Conservation (phyloP, 1,140 invertebrate species). For the Magallana angulata region DNA sequence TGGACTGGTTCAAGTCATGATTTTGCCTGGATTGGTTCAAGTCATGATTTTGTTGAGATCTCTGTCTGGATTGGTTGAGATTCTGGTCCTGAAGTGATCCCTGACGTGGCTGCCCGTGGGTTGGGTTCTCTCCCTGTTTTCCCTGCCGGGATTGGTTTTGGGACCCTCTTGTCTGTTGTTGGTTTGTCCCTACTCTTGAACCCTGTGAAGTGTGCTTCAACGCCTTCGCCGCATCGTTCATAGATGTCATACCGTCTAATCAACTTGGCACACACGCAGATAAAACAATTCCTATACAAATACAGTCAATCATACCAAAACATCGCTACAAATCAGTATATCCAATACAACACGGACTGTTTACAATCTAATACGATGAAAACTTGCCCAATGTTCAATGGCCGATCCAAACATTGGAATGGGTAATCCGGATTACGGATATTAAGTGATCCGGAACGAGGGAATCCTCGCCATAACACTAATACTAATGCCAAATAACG, state of each 20-base stretch:
- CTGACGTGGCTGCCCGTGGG: background rate
- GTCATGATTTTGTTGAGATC: background rate
- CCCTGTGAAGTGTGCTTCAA: slow-evolving; percentile 20
- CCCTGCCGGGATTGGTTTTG: background rate
- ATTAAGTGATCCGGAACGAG: slow-evolving; percentile 4
- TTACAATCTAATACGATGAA: background rate
- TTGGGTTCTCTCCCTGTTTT: background rate
- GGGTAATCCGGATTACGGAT: slow-evolving; percentile 3
- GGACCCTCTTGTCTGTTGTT: slow-evolving; percentile 15
- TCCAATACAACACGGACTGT: background rate
- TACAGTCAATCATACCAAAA: background rate
- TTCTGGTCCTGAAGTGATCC: no score
- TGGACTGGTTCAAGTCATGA: background rate
- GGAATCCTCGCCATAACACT: background rate
- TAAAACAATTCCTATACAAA: background rate
- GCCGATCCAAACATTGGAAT: background rate
- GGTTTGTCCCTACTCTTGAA: slow-evolving; percentile 5
- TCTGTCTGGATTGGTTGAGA: no score
- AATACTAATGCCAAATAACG: background rate
- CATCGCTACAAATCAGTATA: background rate
- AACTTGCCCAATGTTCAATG: background rate
- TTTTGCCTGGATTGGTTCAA: background rate
- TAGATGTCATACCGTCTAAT: background rate
- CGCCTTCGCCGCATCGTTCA: background rate
- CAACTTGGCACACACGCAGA: background rate